Conservation (phyloP, 2,888 invertebrate species). For the Microchrysa polita region DNA sequence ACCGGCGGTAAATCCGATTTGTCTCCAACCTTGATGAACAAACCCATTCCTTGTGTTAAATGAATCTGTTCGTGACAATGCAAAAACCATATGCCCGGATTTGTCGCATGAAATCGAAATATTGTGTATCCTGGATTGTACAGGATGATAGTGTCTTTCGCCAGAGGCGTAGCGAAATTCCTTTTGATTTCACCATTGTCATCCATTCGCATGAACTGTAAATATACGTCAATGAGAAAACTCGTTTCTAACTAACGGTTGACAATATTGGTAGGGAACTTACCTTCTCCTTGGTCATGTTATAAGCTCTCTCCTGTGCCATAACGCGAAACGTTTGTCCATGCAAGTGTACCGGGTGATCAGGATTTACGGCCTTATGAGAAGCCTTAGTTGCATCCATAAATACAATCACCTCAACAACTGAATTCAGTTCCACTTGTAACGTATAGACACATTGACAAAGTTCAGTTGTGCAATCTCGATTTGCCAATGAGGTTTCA, state of each 20-base stretch:
- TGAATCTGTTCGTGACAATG: slow-evolving; percentile 17
- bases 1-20: slow-evolving; percentile 22
- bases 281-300: slow-evolving; percentile 9
- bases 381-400: neutral
- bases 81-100: slow-evolving; percentile 26
- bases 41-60: slow-evolving; percentile 3
- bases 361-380: neutral
- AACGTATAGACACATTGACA: slow-evolving; percentile 1
- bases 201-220: slow-evolving; percentile 16
- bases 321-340: slow-evolving; percentile 19
- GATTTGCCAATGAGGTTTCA: neutral
- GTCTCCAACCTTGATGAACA: slow-evolving; percentile 15
- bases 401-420: slow-evolving; percentile 9
- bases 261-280: neutral
- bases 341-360: slow-evolving; percentile 21
- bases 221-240: neutral
- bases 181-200: slow-evolving; percentile 9
- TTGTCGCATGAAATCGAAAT: slow-evolving; percentile 17
- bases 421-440: neutral
- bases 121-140: slow-evolving; percentile 32
- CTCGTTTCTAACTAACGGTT: too few species aligned
- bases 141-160: slow-evolving; percentile 17
- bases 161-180: neutral
- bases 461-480: neutral
- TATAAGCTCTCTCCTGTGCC: neutral